These are phyloP conservation scores for Mionectes olivaceus DNA, from an alignment of 2,797 vertebrate genomes.

Conservation along the genomic window DNA sequence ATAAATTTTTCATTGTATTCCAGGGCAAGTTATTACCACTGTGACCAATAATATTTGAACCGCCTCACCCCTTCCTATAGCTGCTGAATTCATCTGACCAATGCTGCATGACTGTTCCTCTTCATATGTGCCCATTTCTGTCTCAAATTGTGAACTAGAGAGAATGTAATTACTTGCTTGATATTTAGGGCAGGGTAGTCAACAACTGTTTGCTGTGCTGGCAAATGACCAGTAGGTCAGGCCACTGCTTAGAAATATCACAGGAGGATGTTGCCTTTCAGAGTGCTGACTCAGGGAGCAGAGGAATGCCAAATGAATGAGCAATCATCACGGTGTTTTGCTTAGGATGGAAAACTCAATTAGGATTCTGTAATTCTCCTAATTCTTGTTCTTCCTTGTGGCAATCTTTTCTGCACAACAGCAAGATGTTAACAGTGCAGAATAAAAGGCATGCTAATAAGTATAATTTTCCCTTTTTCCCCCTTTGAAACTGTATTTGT, in stretches of 20 bases:
- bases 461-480: not conserved
- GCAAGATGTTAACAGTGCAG: not conserved
- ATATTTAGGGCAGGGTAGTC: not conserved
- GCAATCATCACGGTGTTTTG: not conserved
- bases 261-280: not conserved
- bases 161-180: not conserved
- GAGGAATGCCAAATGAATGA: not conserved
- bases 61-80: not conserved
- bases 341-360: not conserved
- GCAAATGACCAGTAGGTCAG: not conserved
- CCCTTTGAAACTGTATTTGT: not conserved
- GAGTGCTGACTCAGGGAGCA: conserved; percentile 15
- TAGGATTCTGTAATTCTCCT: not conserved
- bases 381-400: not conserved
- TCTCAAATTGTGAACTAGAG: not conserved
- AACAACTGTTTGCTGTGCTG: conserved; percentile 3
- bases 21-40: not conserved
- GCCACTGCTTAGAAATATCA: not conserved
- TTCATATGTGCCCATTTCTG: not conserved
- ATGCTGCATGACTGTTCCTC: not conserved
- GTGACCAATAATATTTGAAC: not conserved
- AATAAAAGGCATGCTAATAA: conserved; percentile 11
- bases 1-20: not conserved
- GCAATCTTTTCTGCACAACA: conserved; percentile 8
- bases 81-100: not conserved